phyloP scores from a whole-genome alignment of 2,888 invertebrate species.

The Amaurobius ferox region DNA sequence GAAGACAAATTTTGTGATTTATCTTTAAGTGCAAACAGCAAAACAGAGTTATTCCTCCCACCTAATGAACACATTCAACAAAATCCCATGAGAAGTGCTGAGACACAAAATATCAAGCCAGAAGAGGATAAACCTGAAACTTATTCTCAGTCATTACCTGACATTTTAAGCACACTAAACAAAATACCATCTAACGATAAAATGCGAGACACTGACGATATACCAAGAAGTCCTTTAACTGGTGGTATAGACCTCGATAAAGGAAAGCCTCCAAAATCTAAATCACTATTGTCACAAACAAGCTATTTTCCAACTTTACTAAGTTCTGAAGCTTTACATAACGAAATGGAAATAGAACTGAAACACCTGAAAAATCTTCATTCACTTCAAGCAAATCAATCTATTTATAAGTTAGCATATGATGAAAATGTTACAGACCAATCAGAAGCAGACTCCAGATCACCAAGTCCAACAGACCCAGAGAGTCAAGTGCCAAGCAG shows the following conservation, averaged over 20 bases:
- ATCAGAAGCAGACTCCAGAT: slow-evolving; percentile 32
- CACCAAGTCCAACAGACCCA: slow-evolving; percentile 34
- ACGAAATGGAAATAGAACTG: slow-evolving; percentile 51
- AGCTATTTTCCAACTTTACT: neutral
- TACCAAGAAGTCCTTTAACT: neutral
- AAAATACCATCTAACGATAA: slow-evolving; percentile 23
- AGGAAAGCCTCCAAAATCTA: neutral
- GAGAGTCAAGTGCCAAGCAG: slow-evolving; percentile 38
- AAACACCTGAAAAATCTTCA: slow-evolving; percentile 19
- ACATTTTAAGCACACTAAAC: slow-evolving; percentile 31
- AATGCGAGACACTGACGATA: neutral
- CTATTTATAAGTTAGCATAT: slow-evolving; percentile 70
- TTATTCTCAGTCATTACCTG: slow-evolving; percentile 24
- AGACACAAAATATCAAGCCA: too few relatives aligned
- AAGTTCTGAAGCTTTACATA: slow-evolving; percentile 21
- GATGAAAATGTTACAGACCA: slow-evolving; percentile 59
- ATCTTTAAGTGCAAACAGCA: neutral
- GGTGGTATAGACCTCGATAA: neutral
- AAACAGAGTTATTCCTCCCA: neutral
- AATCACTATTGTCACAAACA: neutral
- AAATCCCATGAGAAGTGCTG: too few relatives aligned
- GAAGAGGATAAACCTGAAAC: neutral
- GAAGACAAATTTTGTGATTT: too few relatives aligned
- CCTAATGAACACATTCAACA: too few relatives aligned
- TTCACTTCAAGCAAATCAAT: slow-evolving; percentile 44